These are phyloP conservation scores for Tachysurus vachellii DNA, from an alignment of 2,113 vertebrate genomes.

Conservation along the genomic window DNA sequence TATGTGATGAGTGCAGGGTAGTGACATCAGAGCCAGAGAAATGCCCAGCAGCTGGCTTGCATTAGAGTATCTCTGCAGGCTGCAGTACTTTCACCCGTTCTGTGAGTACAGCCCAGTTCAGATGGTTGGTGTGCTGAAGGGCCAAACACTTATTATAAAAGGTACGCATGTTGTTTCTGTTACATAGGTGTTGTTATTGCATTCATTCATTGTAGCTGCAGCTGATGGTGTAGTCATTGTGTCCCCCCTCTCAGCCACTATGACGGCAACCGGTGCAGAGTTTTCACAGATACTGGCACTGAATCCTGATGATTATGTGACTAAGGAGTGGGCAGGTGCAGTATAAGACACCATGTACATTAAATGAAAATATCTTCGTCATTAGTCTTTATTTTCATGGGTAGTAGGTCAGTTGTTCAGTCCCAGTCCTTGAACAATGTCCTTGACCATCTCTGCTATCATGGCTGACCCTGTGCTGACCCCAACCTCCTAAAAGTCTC, in stretches of 20 bases:
- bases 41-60: constrained; percentile 88
- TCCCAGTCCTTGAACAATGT: no score
- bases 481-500: no score
- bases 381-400: no score
- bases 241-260: constrained; percentile 70
- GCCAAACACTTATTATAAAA: constrained; percentile 79
- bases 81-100: constrained; percentile 85
- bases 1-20: constrained; percentile 52
- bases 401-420: no score
- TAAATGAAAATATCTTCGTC: background rate
- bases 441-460: no score
- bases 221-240: constrained; percentile 29
- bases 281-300: constrained; percentile 81
- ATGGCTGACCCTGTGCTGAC: no score
- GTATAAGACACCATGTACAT: background rate
- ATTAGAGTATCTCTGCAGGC: constrained; percentile 72
- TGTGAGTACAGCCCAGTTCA: constrained; percentile 77
- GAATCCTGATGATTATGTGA: constrained; percentile 76
- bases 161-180: constrained; percentile 67
- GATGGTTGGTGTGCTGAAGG: constrained; percentile 83
- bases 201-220: background rate
- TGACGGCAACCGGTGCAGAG: constrained; percentile 77
- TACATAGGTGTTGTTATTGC: background rate
- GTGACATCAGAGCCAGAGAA: constrained; percentile 59
- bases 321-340: constrained; percentile 75